phyloP scores from a whole-genome alignment of 1,140 invertebrate species.

The Rhizoglyphus robini region DNA sequence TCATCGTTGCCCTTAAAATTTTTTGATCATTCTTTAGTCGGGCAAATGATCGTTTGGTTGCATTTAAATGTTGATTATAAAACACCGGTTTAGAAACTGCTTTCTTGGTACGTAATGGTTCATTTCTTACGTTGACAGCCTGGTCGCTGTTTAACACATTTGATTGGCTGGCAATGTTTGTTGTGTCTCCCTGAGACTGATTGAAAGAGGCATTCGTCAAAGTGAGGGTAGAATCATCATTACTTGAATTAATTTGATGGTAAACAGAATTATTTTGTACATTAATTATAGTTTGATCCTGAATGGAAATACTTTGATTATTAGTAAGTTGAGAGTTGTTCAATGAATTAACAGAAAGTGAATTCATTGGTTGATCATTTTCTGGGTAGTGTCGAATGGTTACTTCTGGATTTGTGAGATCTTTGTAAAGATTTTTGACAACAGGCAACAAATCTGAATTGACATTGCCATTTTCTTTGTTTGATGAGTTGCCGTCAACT shows the following conservation, averaged over 20 bases:
- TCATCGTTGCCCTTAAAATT: no score
- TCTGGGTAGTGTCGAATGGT: not conserved
- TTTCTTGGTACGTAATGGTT: not conserved
- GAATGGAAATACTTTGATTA: no score
- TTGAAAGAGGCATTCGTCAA: not conserved
- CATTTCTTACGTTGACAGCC: not conserved
- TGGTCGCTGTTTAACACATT: not conserved
- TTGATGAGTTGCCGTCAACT: no score
- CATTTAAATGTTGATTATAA: not conserved
- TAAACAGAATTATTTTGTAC: not conserved
- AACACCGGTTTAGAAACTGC: slow-evolving; percentile 1
- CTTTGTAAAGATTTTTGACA: not conserved
- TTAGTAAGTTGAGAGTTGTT: no score
- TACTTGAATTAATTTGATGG: not conserved
- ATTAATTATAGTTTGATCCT: no score
- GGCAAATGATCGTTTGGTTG: no score
- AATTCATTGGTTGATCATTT: not conserved
- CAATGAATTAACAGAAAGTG: not conserved
- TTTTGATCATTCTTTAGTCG: no score
- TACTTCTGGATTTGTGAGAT: not conserved
- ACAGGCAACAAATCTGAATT: not conserved
- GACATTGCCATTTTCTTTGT: not conserved
- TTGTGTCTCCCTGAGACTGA: not conserved
- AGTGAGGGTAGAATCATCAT: not conserved
- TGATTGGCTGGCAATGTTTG: not conserved